These are phyloP conservation scores for Siniperca obscura DNA, from an alignment of 2,797 vertebrate genomes.

Conservation along the genomic window DNA sequence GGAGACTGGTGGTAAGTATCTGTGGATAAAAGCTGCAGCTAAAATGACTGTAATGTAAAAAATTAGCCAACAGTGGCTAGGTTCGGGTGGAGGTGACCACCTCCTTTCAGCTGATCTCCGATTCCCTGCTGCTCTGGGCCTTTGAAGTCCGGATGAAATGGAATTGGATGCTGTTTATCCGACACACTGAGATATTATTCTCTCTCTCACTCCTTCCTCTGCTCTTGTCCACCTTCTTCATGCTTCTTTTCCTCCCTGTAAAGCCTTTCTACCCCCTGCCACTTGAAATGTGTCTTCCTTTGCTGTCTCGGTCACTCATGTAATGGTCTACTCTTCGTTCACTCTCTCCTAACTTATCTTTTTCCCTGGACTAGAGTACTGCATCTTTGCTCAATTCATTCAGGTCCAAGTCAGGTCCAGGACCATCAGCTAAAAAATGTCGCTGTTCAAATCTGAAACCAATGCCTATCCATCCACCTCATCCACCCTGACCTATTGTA, in stretches of 20 bases:
- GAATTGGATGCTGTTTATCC: constrained; percentile 31
- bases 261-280: neutral
- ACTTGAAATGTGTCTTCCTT: neutral
- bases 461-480: neutral
- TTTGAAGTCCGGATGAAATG: constrained; percentile 52
- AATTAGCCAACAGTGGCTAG: neutral
- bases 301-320: neutral
- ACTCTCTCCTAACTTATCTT: neutral
- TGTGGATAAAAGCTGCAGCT: constrained; percentile 57
- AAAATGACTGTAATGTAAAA: constrained; percentile 44
- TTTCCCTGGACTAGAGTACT: neutral
- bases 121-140: constrained; percentile 30
- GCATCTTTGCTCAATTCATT: neutral
- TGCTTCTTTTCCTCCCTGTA: neutral
- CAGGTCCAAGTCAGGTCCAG: neutral
- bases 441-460: neutral
- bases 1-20: constrained; percentile 15
- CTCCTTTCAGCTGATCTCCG: constrained; percentile 29
- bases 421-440: neutral
- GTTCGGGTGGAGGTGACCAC: constrained; percentile 40
- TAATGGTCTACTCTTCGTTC: neutral
- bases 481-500: neutral
- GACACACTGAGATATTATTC: constrained; percentile 15
- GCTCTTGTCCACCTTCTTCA: neutral
- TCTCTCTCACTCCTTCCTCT: neutral